A percentile compares a stretch with the other conserved stretches of the same genome.
phyloP scores from a whole-genome alignment of 2,113 vertebrate species.

The Pipra filicauda region DNA sequence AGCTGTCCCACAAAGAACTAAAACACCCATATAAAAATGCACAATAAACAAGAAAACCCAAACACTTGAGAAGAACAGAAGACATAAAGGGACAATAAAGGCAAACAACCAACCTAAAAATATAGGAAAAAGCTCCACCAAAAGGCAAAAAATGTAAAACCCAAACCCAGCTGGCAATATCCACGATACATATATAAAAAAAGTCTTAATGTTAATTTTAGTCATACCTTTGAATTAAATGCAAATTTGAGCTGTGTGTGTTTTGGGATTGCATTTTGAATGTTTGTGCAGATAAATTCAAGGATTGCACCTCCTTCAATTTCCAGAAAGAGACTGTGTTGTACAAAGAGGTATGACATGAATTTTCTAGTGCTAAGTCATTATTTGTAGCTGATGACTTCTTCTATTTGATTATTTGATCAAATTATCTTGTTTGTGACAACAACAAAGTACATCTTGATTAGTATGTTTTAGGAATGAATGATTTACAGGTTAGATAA shows the following conservation, averaged over 20 bases:
- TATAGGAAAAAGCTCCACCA: neutral
- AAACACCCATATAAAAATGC: neutral
- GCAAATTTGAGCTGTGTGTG: neutral
- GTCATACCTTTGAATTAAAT: neutral
- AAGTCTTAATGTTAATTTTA: neutral
- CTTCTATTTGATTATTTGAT: neutral
- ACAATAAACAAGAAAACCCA: neutral
- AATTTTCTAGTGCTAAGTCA: neutral
- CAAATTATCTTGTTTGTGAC: neutral
- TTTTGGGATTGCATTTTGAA: neutral
- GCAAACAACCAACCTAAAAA: neutral
- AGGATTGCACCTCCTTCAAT: neutral
- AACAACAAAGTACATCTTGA: neutral
- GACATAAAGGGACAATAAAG: neutral
- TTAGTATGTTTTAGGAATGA: neutral
- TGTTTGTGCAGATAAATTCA: neutral
- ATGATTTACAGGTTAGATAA: neutral
- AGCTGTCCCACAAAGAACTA: neutral
- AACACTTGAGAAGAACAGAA: neutral
- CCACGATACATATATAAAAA: accelerated
- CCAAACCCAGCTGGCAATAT: neutral
- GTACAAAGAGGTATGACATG: neutral
- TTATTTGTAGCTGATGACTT: neutral
- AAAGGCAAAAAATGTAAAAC: neutral
- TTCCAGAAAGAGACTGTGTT: neutral